phyloP scores from a whole-genome alignment of 92 coral and sea anemone species.

The Porites lobata region DNA sequence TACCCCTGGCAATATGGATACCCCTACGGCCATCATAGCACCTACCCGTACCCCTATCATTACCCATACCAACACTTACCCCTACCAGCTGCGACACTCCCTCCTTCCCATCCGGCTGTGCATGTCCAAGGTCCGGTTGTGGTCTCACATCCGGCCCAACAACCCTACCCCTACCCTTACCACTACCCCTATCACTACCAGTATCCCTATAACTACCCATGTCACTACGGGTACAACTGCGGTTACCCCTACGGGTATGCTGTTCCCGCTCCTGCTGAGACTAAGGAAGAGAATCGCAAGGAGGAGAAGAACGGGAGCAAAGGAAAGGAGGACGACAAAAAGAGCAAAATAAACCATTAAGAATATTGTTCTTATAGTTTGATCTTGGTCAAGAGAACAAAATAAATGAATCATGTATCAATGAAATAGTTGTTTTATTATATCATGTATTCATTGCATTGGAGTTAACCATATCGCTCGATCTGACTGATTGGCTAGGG shows the following conservation, averaged over 20 bases:
- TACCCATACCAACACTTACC: slow-evolving; percentile 13
- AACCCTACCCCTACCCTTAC: background rate
- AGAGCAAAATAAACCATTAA: slow-evolving; percentile 10
- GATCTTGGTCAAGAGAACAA: background rate
- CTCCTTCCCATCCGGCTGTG: background rate
- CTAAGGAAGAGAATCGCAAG: background rate
- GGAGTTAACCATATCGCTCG: too few species aligned
- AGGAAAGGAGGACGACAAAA: slow-evolving; percentile 16
- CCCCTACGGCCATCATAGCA: slow-evolving; percentile 7
- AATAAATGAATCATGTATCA: too few species aligned
- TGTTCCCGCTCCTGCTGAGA: background rate
- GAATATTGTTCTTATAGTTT: background rate
- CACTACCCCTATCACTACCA: slow-evolving; percentile 13
- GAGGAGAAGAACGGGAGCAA: background rate
- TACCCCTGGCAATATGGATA: slow-evolving; percentile 37
- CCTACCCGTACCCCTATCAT: slow-evolving; percentile 27
- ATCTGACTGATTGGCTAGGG: too few species aligned
- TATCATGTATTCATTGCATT: too few species aligned
- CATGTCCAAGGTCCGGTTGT: slow-evolving; percentile 9
- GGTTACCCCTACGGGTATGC: slow-evolving; percentile 19
- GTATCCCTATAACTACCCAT: slow-evolving; percentile 10
- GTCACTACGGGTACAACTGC: slow-evolving; percentile 28
- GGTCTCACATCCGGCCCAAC: background rate
- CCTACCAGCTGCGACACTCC: slow-evolving; percentile 2
- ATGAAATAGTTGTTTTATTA: too few species aligned